Evolutionary conservation across 2,113 vertebrate species (phyloP).

Genomic region (Sigmodon hispidus): DNA sequence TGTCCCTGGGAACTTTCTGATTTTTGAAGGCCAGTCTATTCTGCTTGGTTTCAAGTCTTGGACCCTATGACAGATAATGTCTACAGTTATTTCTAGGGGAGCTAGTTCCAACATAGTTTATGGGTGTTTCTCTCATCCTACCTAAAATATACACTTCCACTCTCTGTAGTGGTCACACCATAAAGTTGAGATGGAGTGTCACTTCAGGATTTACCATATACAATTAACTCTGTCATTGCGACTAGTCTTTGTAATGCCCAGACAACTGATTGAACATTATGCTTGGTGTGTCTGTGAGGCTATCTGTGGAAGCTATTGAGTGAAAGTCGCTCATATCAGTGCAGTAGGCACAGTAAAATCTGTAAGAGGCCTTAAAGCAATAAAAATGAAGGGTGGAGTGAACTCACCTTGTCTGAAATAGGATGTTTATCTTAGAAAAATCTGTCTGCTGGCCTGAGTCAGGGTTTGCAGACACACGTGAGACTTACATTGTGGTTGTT

Average conservation of each 20-base stretch:
- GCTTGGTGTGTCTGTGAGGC: not conserved
- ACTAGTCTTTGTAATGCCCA: not conserved
- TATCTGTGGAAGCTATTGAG: not conserved
- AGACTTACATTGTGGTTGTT: not conserved
- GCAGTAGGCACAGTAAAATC: too few relatives aligned
- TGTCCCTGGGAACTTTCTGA: too few relatives aligned
- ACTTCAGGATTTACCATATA: too few relatives aligned
- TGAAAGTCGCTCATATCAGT: too few relatives aligned
- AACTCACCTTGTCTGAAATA: not conserved
- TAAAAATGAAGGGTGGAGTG: not conserved
- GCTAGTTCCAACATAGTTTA: too few relatives aligned
- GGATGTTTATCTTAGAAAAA: not conserved
- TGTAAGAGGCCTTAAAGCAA: not conserved
- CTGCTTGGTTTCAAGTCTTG: not conserved
- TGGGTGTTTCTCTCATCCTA: too few relatives aligned
- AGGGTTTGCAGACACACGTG: too few relatives aligned
- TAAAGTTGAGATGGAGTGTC: not conserved
- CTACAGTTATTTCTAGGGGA: not conserved
- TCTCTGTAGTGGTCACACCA: not conserved
- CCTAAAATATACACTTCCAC: not conserved
- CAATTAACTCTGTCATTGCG: not conserved
- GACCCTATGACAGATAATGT: not conserved
- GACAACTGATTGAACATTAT: not conserved
- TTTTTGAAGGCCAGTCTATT: not conserved
- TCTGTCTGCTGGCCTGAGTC: too few relatives aligned